Percentiles rank a stretch among this genome's conserved stretches.
Evolutionary conservation across 2,888 invertebrate genomes (phyloP).

Genomic region (Coenonympha glycerion): DNA sequence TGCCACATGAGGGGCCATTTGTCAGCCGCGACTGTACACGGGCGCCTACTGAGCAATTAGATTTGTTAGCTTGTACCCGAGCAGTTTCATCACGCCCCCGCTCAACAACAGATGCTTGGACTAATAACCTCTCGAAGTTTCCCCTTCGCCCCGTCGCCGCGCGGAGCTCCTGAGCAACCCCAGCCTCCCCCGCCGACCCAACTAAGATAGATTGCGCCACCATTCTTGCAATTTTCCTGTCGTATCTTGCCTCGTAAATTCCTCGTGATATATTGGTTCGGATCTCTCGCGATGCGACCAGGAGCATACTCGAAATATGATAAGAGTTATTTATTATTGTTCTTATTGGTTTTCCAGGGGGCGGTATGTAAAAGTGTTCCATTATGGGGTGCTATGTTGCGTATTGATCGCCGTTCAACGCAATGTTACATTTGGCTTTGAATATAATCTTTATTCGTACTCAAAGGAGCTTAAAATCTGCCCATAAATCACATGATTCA

Average conservation of each 20-base stretch:
- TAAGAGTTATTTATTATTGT: conserved; percentile 77
- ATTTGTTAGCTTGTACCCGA: conserved; percentile 75
- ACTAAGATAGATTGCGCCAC: conserved; percentile 92
- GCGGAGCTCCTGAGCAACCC: conserved; percentile 51
- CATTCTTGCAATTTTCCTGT: conserved; percentile 96
- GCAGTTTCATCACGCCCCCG: conserved; percentile 75
- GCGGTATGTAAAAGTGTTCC: conserved; percentile 45
- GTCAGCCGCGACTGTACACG: conserved; percentile 61
- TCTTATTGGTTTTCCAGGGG: conserved; percentile 75
- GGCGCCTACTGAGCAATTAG: conserved; percentile 75
- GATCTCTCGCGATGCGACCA: conserved; percentile 76
- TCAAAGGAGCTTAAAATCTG: conserved; percentile 27
- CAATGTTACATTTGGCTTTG: conserved; percentile 15
- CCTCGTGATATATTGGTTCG: conserved; percentile 86
- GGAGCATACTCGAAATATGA: conserved; percentile 77
- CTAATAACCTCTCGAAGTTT: conserved; percentile 78
- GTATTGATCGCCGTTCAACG: conserved; percentile 34
- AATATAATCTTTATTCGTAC: conserved; percentile 22
- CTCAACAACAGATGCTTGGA: conserved; percentile 78
- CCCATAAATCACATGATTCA: conserved; percentile 32
- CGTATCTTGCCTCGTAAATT: conserved; percentile 93
- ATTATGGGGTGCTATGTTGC: conserved; percentile 47
- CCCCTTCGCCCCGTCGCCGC: conserved; percentile 62
- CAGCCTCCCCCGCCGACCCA: conserved; percentile 76
- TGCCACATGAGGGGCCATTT: conserved; percentile 66